phyloP scores from a whole-genome alignment of 2,113 vertebrate genomes.

The Eurypyga helias region DNA sequence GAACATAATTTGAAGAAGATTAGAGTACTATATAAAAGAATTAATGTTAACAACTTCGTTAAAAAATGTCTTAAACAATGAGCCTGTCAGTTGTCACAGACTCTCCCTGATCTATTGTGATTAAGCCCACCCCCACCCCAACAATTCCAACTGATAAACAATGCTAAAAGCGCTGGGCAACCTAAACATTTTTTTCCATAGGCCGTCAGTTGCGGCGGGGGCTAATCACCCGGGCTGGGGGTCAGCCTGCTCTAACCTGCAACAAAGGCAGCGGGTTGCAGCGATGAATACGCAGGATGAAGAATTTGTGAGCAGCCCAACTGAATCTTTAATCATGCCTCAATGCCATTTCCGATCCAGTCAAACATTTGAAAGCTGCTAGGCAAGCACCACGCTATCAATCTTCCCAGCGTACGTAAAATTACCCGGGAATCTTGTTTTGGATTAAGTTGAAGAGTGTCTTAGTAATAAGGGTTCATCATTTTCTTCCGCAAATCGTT shows the following conservation, averaged over 20 bases:
- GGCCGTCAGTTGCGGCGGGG: background rate
- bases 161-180: slow-evolving; percentile 6
- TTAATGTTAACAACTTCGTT: slow-evolving; percentile 67
- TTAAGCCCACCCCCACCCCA: background rate
- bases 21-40: slow-evolving; percentile 67
- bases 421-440: slow-evolving; percentile 75
- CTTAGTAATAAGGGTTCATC: slow-evolving; percentile 76
- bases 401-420: slow-evolving; percentile 63
- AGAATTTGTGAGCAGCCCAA: slow-evolving; percentile 66
- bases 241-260: slow-evolving; percentile 76
- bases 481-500: slow-evolving; percentile 73
- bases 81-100: slow-evolving; percentile 47
- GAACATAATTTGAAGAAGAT: slow-evolving; percentile 71
- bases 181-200: slow-evolving; percentile 9
- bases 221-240: slow-evolving; percentile 33
- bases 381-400: slow-evolving; percentile 63
- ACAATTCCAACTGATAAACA: slow-evolving; percentile 30
- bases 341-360: slow-evolving; percentile 62
- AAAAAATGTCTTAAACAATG: slow-evolving; percentile 59
- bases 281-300: slow-evolving; percentile 59
- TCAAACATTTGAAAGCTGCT: slow-evolving; percentile 74
- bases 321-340: slow-evolving; percentile 62
- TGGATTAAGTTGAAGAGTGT: slow-evolving; percentile 77
- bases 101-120: slow-evolving; percentile 42
- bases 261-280: slow-evolving; percentile 65